These are phyloP conservation scores for Diplodus puntazzo DNA, from an alignment of 2,797 vertebrate genomes.

Conservation along the genomic window DNA sequence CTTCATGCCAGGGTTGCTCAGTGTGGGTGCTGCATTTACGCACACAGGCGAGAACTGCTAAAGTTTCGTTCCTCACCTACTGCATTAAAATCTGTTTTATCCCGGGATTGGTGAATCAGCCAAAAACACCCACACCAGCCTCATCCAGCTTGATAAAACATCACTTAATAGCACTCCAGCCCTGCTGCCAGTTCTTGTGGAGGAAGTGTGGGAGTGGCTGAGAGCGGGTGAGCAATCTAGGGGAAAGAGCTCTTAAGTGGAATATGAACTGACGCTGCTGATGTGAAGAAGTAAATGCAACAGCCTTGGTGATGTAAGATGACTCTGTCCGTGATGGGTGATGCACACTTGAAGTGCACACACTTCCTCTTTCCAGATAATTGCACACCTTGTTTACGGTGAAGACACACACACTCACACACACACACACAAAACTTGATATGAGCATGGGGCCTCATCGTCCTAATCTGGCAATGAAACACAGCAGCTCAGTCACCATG, in stretches of 20 bases:
- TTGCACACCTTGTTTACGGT: constrained; percentile 5
- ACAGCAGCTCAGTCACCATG: constrained; percentile 68
- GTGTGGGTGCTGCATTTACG: constrained; percentile 12
- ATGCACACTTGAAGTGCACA: neutral
- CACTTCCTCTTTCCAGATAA: constrained; percentile 16
- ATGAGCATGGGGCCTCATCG: constrained; percentile 24
- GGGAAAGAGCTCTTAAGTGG: constrained; percentile 38
- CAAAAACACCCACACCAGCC: constrained; percentile 62
- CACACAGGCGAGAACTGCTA: neutral
- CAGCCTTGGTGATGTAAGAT: constrained; percentile 17
- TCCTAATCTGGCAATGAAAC: constrained; percentile 53
- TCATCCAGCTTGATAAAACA: constrained; percentile 53
- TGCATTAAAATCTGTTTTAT: constrained; percentile 27
- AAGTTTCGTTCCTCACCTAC: constrained; percentile 18
- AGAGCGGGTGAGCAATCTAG: constrained; percentile 36
- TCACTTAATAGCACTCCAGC: constrained; percentile 40
- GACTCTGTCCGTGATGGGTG: constrained; percentile 30
- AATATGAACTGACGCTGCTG: constrained; percentile 37
- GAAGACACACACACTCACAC: neutral
- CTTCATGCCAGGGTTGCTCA: constrained; percentile 10
- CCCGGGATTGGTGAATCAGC: constrained; percentile 61
- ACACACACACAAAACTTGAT: constrained; percentile 10
- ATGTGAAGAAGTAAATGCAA: constrained; percentile 36
- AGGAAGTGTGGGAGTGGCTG: constrained; percentile 55
- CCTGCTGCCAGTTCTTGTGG: constrained; percentile 39